A percentile compares a stretch with the other conserved stretches of the same genome.
These are phyloP conservation scores for Craterocephalus amniculus DNA, from an alignment of 2,797 vertebrate genomes.

Conservation along the genomic window DNA sequence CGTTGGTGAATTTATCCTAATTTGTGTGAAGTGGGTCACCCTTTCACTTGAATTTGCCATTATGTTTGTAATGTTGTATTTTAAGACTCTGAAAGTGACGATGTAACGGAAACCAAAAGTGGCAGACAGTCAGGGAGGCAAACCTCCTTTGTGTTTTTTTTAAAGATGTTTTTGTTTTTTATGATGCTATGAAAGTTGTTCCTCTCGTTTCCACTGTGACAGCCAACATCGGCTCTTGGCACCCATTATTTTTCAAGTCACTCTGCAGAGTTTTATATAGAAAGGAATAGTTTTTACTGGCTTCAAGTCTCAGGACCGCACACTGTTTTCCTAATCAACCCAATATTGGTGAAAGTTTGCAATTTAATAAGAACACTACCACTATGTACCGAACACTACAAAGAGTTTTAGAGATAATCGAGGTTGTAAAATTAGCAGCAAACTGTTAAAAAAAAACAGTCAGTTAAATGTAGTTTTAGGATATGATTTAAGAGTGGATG, in stretches of 20 bases:
- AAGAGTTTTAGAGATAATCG: not conserved
- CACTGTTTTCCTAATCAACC: slow-evolving; percentile 78
- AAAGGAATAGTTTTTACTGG: slow-evolving; percentile 66
- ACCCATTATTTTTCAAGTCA: slow-evolving; percentile 56
- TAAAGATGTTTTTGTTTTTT: not conserved
- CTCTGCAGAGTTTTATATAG: slow-evolving; percentile 73
- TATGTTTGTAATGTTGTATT: not conserved
- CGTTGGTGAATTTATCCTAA: slow-evolving; percentile 15
- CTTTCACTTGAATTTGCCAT: not conserved
- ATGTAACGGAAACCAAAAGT: not conserved
- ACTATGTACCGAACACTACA: too few species aligned
- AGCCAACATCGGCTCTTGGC: slow-evolving; percentile 73
- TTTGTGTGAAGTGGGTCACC: not conserved
- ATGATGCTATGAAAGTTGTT: slow-evolving; percentile 65
- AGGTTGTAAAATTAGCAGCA: not conserved
- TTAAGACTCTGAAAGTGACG: not conserved
- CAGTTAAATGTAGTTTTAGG: not conserved
- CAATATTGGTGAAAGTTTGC: slow-evolving; percentile 60
- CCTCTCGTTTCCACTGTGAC: slow-evolving; percentile 75
- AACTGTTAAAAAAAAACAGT: not conserved
- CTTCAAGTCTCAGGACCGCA: slow-evolving; percentile 69
- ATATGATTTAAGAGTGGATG: not conserved
- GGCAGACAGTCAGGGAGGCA: slow-evolving; percentile 32
- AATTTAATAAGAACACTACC: slow-evolving; percentile 5
- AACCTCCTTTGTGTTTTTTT: slow-evolving; percentile 57